Evolutionary conservation across 2,797 vertebrate species (phyloP).

Genomic region (Acipenser ruthenus): DNA sequence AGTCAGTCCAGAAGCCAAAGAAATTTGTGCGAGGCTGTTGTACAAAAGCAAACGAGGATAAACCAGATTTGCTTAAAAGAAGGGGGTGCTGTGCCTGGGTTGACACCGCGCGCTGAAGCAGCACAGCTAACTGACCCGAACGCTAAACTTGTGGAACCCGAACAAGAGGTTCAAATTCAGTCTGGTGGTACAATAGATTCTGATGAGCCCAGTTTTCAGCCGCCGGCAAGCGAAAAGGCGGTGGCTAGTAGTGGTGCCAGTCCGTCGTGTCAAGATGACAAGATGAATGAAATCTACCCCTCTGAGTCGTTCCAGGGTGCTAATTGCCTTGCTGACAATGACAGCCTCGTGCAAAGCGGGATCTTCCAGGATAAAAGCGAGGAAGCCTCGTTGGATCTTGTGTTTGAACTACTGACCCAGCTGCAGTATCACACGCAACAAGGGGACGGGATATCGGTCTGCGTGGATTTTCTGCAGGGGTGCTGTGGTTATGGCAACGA

Average conservation of each 20-base stretch:
- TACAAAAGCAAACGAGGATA: constrained; percentile 73
- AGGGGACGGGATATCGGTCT: constrained; percentile 83
- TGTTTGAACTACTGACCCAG: constrained; percentile 94
- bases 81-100: constrained; percentile 47
- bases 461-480: constrained; percentile 92
- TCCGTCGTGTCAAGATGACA: constrained; percentile 65
- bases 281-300: constrained; percentile 68
- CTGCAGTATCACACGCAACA: constrained; percentile 96
- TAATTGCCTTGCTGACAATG: constrained; percentile 66
- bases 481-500: constrained; percentile 83
- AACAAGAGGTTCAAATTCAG: constrained; percentile 44
- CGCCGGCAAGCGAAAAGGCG: constrained; percentile 30
- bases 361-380: constrained; percentile 96
- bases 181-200: constrained; percentile 29
- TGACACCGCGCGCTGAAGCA: constrained; percentile 56
- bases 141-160: constrained; percentile 52
- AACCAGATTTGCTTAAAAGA: constrained; percentile 64
- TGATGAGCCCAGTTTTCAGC: constrained; percentile 46
- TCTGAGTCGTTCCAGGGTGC: constrained; percentile 56
- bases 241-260: constrained; percentile 46
- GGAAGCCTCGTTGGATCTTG: constrained; percentile 90
- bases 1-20: constrained; percentile 56
- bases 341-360: constrained; percentile 55
- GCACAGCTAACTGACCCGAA: constrained; percentile 54
- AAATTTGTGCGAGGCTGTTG: constrained; percentile 70